A percentile compares a stretch with the other conserved stretches of the same genome.
phyloP scores from a whole-genome alignment of 2,888 invertebrate genomes.

The Brachypalpus laphriformis region DNA sequence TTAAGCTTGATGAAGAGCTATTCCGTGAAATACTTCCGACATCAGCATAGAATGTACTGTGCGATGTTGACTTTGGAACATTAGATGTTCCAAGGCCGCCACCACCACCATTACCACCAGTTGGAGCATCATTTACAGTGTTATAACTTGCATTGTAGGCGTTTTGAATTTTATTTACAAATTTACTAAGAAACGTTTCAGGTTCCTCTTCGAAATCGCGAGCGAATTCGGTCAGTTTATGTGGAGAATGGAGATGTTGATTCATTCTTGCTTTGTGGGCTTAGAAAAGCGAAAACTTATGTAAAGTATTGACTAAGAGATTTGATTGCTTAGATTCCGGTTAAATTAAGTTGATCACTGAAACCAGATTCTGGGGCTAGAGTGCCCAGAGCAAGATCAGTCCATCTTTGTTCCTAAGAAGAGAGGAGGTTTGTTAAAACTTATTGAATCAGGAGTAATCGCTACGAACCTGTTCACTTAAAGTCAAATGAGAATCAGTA shows the following conservation, averaged over 20 bases:
- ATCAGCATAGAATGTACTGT: constrained; percentile 78
- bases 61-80: constrained; percentile 77
- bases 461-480: constrained; percentile 92
- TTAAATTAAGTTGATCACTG: constrained; percentile 81
- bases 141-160: constrained; percentile 82
- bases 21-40: constrained; percentile 61
- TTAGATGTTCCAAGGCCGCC: constrained; percentile 62
- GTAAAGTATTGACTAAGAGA: constrained; percentile 42
- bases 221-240: constrained; percentile 90
- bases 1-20: constrained; percentile 75
- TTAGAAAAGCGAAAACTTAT: too few species aligned
- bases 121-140: constrained; percentile 81
- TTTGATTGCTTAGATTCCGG: constrained; percentile 78
- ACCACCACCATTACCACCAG: constrained; percentile 74
- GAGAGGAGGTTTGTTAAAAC: not conserved
- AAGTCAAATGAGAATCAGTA: constrained; percentile 94
- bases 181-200: constrained; percentile 81
- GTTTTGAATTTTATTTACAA: constrained; percentile 82
- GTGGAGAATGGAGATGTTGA: constrained; percentile 86
- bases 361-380: constrained; percentile 81
- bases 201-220: constrained; percentile 83
- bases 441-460: not conserved
- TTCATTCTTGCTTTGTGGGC: constrained; percentile 81
- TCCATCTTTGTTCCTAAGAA: constrained; percentile 86
- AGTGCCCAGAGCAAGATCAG: constrained; percentile 85